phyloP scores from a whole-genome alignment of 2,113 vertebrate species.

The Miniopterus natalensis region DNA sequence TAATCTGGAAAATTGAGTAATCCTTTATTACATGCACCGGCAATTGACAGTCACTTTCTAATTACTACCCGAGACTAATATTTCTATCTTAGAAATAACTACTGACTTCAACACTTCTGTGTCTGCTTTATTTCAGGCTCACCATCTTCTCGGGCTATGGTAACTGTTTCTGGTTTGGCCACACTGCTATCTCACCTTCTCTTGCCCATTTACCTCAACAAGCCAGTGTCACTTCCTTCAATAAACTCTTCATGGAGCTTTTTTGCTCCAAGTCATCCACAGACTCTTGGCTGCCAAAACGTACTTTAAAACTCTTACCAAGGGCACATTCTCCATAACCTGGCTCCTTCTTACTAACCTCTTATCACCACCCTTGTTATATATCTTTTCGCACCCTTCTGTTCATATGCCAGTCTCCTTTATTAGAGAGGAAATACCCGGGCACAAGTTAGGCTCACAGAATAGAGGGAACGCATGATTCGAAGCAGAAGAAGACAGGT shows the following conservation, averaged over 20 bases:
- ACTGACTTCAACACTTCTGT: neutral
- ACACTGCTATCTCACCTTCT: neutral
- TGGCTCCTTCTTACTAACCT: neutral
- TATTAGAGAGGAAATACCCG: neutral
- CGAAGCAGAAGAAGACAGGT: neutral
- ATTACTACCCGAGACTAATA: neutral
- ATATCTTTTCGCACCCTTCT: neutral
- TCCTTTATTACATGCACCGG: neutral
- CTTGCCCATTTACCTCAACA: neutral
- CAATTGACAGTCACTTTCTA: neutral
- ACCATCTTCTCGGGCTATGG: neutral
- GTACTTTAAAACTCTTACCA: neutral
- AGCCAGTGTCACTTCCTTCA: neutral
- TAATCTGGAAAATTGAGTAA: neutral
- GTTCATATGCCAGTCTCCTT: neutral
- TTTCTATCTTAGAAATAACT: conserved; percentile 34
- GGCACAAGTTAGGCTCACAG: neutral
- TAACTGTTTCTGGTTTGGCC: neutral
- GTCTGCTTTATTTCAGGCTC: neutral
- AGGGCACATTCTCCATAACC: neutral
- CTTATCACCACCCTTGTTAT: neutral
- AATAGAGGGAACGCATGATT: neutral
- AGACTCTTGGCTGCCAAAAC: neutral
- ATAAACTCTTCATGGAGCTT: neutral
- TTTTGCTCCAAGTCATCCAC: neutral